Conservation (phyloP, 1,140 invertebrate genomes). For the Calliphora vicina region DNA sequence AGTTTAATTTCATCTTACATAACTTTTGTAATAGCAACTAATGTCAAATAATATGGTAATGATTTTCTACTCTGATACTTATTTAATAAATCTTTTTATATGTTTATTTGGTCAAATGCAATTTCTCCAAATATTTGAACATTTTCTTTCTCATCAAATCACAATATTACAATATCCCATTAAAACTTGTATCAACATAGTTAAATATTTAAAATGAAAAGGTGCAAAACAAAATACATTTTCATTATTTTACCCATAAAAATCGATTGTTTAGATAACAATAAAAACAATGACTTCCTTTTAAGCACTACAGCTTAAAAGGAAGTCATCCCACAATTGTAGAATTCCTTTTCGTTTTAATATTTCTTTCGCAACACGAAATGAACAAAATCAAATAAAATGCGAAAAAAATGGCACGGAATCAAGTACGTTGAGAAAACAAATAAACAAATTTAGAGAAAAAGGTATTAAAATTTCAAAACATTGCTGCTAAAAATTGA, state of each 20-base stretch:
- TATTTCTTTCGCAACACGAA: background rate
- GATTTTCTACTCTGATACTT: too few species aligned
- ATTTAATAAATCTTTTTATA: too few species aligned
- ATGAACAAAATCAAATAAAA: background rate
- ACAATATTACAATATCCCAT: too few species aligned
- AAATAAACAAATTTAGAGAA: slow-evolving; percentile 1
- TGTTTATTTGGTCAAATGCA: too few species aligned
- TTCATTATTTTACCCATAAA: background rate
- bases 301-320: background rate
- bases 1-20: too few species aligned
- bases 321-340: background rate
- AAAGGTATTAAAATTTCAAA: slow-evolving; percentile 8
- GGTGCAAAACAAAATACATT: too few species aligned
- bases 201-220: too few species aligned
- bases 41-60: too few species aligned
- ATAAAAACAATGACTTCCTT: background rate
- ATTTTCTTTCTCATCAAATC: too few species aligned
- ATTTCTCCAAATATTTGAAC: too few species aligned
- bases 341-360: background rate
- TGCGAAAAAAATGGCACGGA: background rate
- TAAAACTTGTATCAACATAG: too few species aligned
- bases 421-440: background rate
- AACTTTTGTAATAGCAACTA: too few species aligned
- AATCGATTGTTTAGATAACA: background rate
- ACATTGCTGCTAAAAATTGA: slow-evolving; percentile 11